phyloP scores from a whole-genome alignment of 2,797 vertebrate species.

The Petrocephalus sullivani region DNA sequence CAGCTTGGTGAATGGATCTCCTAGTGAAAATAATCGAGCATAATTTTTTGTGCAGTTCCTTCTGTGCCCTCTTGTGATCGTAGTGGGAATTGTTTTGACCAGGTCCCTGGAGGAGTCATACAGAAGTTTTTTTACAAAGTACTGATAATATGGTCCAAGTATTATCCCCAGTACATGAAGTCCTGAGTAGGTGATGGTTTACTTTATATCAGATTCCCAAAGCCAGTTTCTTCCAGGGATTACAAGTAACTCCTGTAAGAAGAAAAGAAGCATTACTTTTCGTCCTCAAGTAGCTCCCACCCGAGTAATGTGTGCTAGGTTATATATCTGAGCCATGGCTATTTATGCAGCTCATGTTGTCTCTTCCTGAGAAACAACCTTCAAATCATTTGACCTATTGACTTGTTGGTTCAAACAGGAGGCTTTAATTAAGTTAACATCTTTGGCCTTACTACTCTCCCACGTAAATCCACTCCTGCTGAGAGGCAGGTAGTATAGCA shows the following conservation, averaged over 20 bases:
- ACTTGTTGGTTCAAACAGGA: slow-evolving; percentile 20
- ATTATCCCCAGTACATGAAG: not conserved
- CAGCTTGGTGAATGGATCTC: not conserved
- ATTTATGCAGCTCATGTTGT: not conserved
- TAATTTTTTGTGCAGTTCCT: not conserved
- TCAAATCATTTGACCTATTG: not conserved
- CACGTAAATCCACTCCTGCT: slow-evolving; percentile 4
- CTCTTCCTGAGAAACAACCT: not conserved
- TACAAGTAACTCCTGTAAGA: not conserved
- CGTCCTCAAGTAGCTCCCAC: not conserved
- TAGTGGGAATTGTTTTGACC: not conserved
- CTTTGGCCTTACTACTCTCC: not conserved
- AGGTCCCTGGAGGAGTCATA: not conserved
- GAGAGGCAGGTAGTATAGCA: slow-evolving; percentile 3
- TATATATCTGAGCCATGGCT: not conserved
- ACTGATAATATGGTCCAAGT: not conserved
- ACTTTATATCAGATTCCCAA: not conserved
- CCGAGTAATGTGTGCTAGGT: not conserved
- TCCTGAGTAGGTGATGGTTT: not conserved
- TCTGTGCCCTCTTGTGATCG: not conserved
- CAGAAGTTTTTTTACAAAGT: not conserved
- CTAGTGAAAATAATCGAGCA: not conserved
- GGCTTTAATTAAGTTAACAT: slow-evolving; percentile 24
- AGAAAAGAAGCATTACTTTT: not conserved
- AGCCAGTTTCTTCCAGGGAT: not conserved